Conservation (phyloP, 92 coral and sea anemone genomes). For the Bergia puertoricense region DNA sequence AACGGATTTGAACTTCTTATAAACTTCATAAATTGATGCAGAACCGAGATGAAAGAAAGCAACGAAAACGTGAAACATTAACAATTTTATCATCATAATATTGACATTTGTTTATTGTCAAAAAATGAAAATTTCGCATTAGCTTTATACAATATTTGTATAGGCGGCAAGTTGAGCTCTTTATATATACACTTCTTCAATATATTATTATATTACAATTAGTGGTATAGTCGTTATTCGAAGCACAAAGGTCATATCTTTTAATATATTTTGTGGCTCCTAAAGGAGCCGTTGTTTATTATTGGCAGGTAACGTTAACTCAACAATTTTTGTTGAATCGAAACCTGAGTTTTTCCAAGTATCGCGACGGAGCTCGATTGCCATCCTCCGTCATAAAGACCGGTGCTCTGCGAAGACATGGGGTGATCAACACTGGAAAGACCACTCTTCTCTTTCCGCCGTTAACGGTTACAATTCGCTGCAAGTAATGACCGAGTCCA, state of each 20-base stretch:
- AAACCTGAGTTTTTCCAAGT: conserved; percentile 47
- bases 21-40: background rate
- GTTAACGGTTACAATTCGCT: conserved; percentile 47
- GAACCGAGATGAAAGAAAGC: background rate
- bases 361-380: conserved; percentile 34
- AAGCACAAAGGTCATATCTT: conserved; percentile 35
- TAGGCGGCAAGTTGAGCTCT: too few species aligned
- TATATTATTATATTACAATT: too few species aligned
- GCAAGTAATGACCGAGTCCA: conserved; percentile 46
- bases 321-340: conserved; percentile 46
- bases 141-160: background rate
- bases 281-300: too few species aligned
- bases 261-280: background rate
- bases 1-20: background rate
- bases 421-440: conserved; percentile 46
- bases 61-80: background rate
- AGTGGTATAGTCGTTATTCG: too few species aligned
- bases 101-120: background rate
- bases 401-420: conserved; percentile 54
- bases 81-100: too few species aligned
- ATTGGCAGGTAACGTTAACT: background rate
- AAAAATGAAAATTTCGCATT: background rate
- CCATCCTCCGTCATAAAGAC: conserved; percentile 43
- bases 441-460: conserved; percentile 49
- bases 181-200: too few species aligned